Base-by-base conservation (phyloP, 1,140 invertebrate genomes). In the Pseudoatta argentina region DNA sequence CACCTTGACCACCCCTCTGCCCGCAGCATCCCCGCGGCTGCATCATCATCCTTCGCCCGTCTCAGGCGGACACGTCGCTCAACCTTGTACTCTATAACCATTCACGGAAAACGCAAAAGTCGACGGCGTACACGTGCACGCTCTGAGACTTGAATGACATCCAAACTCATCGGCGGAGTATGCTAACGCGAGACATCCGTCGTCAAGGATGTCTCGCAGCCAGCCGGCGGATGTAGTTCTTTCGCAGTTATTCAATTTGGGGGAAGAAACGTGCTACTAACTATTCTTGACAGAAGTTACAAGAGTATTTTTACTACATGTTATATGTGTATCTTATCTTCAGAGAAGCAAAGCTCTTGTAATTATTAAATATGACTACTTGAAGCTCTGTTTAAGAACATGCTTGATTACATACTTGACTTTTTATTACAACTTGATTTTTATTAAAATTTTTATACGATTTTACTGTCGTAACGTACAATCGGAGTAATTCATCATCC, bases 61-160 rank as follows among this genome's bases (percentile, higher is more conserved):
- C 44, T 53, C 61, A 44, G 44, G 69, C 77, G 63, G 59, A 66
- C 59, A 66, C 51, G 34, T 82, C 48, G 59, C 63, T 83, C 88
- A 92, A 91, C 90, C 90, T 92, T 92, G 90, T 90, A 88, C 90
- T 85, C 87, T 66, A 89, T 90, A 86, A 75, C 85, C 87, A 87
- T 91, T 87, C 86, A 92, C 86, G 89, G 88, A 88, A 88, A 81
- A 51, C 21, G 78, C 66, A 39, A 77, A 75, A 71, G 73, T 66
- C 66, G 24, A 69, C 63, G 61, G 61, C 76, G 87, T 34, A 53
- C 71, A 81, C 64, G 51, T 81, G 78, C 66, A 34, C 64, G 30
- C 64, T 5, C 27, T 16, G 48, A 55, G 64, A 71, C 64, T 57
- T 71, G 77, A 71, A 81, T 81, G 78, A 81, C 64, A 67, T 57